These are phyloP conservation scores for Leptothorax acervorum DNA, from an alignment of 2,888 invertebrate species.

Conservation along the genomic window DNA sequence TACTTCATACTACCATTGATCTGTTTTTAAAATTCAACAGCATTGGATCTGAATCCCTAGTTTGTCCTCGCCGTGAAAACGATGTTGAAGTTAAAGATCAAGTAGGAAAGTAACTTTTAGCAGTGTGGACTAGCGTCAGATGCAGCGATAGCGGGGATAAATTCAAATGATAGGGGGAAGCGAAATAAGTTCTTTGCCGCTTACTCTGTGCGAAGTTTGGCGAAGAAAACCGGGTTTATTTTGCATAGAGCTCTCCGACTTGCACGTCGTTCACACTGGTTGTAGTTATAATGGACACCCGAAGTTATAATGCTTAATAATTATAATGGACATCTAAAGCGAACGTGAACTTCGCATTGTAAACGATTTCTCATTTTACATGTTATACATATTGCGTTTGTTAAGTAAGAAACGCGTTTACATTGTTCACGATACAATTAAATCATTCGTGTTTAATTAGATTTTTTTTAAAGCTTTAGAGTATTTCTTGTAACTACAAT, in stretches of 20 bases:
- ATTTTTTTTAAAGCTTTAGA: neutral
- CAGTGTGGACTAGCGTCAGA: conserved; percentile 21
- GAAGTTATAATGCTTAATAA: neutral
- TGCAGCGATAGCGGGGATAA: conserved; percentile 19
- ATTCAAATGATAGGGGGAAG: conserved; percentile 30
- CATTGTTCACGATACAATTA: neutral
- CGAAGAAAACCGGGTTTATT: conserved; percentile 41
- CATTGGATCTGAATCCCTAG: neutral
- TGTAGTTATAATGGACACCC: conserved; percentile 27
- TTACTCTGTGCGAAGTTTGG: conserved; percentile 25
- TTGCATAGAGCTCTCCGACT: conserved; percentile 30
- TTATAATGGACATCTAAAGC: conserved; percentile 18
- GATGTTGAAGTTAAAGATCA: conserved; percentile 38
- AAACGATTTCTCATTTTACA: conserved; percentile 19
- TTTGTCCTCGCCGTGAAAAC: conserved; percentile 1
- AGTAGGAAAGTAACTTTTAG: conserved; percentile 23
- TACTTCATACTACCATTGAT: neutral
- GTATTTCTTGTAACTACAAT: neutral
- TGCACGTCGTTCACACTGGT: conserved; percentile 10
- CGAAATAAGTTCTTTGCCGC: conserved; percentile 32
- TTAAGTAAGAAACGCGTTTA: conserved; percentile 7
- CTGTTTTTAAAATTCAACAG: neutral
- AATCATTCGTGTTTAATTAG: neutral
- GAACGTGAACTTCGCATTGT: conserved; percentile 9
- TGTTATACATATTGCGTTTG: neutral